Conservation (phyloP, 1,140 invertebrate genomes). For the Drosophila murphyi region DNA sequence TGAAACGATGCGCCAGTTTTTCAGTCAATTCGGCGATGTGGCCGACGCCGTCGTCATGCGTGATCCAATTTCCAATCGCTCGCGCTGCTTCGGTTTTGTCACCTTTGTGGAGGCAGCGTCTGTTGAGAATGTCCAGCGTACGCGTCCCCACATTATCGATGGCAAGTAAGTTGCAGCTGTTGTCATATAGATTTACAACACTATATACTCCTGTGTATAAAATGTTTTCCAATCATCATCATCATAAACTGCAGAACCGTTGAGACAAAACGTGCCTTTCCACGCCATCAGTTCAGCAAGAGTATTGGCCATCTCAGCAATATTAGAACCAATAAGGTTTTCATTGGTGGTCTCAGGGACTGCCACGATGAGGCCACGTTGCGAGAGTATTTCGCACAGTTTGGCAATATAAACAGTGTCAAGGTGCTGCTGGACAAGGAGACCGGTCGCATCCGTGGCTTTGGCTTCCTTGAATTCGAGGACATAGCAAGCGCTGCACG, state of each 20-base stretch:
- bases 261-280: conserved; percentile 98
- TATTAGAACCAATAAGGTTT: conserved; percentile 95
- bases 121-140: conserved; percentile 62
- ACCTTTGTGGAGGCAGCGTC: conserved; percentile 48
- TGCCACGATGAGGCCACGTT: conserved; percentile 94
- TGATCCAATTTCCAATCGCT: conserved; percentile 61
- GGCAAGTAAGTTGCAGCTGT: conserved; percentile 81
- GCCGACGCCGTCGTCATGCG: conserved; percentile 70
- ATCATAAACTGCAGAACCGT: conserved; percentile 88
- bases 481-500: conserved; percentile 87
- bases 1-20: conserved; percentile 48
- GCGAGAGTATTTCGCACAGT: conserved; percentile 92
- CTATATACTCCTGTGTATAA: not conserved
- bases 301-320: conserved; percentile 92
- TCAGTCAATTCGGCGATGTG: conserved; percentile 54
- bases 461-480: conserved; percentile 97
- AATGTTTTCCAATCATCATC: too few species aligned
- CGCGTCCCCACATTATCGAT: conserved; percentile 60
- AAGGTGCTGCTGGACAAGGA: conserved; percentile 95
- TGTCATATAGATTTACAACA: not conserved
- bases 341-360: conserved; percentile 95
- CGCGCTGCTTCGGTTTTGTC: conserved; percentile 69
- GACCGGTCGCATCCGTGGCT: conserved; percentile 95
- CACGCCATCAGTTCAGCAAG: conserved; percentile 94
- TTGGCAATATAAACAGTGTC: conserved; percentile 92